These are phyloP conservation scores for Coelinius sp. DNA, from an alignment of 2,888 invertebrate genomes.

Conservation along the genomic window DNA sequence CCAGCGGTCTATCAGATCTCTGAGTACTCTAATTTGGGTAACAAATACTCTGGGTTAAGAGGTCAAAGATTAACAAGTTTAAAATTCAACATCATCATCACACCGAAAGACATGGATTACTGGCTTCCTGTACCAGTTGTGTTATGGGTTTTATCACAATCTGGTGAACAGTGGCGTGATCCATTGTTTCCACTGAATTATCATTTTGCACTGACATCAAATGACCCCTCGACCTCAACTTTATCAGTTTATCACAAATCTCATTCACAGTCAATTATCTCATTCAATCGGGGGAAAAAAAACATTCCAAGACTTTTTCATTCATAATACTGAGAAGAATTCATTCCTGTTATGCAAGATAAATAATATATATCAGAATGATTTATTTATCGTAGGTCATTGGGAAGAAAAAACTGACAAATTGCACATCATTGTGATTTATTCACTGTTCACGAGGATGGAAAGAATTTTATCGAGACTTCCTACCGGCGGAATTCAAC, in stretches of 20 bases:
- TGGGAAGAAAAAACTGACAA: background rate
- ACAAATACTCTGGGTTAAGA: background rate
- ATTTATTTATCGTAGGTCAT: background rate
- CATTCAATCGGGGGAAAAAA: background rate
- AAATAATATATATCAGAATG: background rate
- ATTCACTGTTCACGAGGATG: background rate
- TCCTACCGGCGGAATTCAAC: no score
- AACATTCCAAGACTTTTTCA: background rate
- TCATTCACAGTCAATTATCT: background rate
- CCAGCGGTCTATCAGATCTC: background rate
- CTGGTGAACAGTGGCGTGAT: conserved; percentile 14
- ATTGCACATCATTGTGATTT: background rate
- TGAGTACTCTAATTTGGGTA: background rate
- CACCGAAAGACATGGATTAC: background rate
- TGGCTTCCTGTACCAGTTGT: background rate
- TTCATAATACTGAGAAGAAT: conserved; percentile 3
- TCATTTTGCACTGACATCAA: background rate
- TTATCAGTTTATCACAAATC: background rate
- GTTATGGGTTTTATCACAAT: background rate
- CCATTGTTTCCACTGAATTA: background rate
- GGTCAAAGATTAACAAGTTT: background rate
- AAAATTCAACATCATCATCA: background rate
- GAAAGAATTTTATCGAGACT: no score
- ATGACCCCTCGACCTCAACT: background rate
- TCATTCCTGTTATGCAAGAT: background rate